These are phyloP conservation scores for Danio aesculapii DNA, from an alignment of 2,797 vertebrate genomes.

Conservation along the genomic window DNA sequence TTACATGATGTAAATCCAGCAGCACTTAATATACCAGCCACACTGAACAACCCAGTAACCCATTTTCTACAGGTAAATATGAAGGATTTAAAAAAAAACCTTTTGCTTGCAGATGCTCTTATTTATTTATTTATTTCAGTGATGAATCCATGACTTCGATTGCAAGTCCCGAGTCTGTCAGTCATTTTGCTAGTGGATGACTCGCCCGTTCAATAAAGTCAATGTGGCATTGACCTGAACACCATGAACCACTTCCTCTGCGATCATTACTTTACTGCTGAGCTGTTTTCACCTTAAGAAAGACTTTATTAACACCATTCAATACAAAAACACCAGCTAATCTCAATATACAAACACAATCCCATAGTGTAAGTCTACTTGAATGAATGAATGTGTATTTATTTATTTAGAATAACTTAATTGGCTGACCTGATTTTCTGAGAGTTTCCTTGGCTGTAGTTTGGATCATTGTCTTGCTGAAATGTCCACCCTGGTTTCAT, in stretches of 20 bases:
- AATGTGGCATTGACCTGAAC: slow-evolving; percentile 75
- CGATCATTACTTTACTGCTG: slow-evolving; percentile 44
- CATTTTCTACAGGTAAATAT: slow-evolving; percentile 63
- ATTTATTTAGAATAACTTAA: no score
- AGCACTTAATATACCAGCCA: not conserved
- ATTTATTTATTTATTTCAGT: slow-evolving; percentile 25
- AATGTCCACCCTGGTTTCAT: no score
- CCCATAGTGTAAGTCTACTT: not conserved
- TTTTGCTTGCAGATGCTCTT: slow-evolving; percentile 40
- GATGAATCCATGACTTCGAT: slow-evolving; percentile 81
- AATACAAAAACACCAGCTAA: not conserved
- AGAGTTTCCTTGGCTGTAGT: no score
- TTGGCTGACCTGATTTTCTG: no score
- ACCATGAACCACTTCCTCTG: slow-evolving; percentile 61
- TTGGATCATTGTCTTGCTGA: no score
- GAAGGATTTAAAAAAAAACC: slow-evolving; percentile 55
- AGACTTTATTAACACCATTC: not conserved
- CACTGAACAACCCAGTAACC: slow-evolving; percentile 48
- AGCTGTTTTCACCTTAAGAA: slow-evolving; percentile 14
- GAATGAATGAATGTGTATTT: no score
- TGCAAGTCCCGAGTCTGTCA: slow-evolving; percentile 76
- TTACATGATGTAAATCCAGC: no score
- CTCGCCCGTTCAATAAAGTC: slow-evolving; percentile 77
- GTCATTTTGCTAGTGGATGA: slow-evolving; percentile 81
- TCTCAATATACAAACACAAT: not conserved